These are phyloP conservation scores for Cherax quadricarinatus DNA, from an alignment of 1,140 invertebrate genomes.

Conservation along the genomic window DNA sequence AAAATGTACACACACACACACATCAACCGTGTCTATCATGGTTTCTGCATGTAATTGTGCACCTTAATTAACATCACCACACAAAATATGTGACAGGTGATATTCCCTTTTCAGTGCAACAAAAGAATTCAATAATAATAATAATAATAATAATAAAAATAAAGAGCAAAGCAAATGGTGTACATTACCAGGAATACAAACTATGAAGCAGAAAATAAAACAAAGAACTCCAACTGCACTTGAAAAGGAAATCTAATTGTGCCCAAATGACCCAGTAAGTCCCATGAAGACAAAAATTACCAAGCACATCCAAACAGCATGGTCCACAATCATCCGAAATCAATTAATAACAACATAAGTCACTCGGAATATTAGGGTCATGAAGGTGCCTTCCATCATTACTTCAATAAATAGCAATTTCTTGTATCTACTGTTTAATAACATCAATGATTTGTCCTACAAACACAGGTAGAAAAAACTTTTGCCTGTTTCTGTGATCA, in stretches of 20 bases:
- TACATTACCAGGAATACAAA: background rate
- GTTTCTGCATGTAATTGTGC: too few relatives aligned
- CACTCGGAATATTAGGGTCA: slow-evolving; percentile 41
- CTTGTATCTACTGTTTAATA: background rate
- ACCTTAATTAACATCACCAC: too few relatives aligned
- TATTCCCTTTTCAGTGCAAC: background rate
- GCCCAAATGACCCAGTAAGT: slow-evolving; percentile 19
- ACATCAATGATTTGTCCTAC: background rate
- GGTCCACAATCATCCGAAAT: slow-evolving; percentile 46
- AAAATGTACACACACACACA: too few relatives aligned
- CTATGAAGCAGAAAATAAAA: background rate
- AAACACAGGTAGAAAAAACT: background rate
- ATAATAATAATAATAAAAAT: background rate
- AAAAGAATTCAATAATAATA: background rate
- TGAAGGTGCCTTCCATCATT: slow-evolving; percentile 46
- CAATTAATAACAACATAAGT: slow-evolving; percentile 36
- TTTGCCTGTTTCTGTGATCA: background rate
- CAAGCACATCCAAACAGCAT: slow-evolving; percentile 45
- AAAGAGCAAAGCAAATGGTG: background rate
- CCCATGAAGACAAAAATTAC: slow-evolving; percentile 27
- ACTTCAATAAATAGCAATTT: background rate
- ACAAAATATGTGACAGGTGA: background rate
- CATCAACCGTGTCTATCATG: too few relatives aligned
- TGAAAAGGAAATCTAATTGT: slow-evolving; percentile 16
- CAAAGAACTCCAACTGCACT: background rate